phyloP scores from a whole-genome alignment of 1,140 invertebrate genomes.

The Sweltsa coloradensis region DNA sequence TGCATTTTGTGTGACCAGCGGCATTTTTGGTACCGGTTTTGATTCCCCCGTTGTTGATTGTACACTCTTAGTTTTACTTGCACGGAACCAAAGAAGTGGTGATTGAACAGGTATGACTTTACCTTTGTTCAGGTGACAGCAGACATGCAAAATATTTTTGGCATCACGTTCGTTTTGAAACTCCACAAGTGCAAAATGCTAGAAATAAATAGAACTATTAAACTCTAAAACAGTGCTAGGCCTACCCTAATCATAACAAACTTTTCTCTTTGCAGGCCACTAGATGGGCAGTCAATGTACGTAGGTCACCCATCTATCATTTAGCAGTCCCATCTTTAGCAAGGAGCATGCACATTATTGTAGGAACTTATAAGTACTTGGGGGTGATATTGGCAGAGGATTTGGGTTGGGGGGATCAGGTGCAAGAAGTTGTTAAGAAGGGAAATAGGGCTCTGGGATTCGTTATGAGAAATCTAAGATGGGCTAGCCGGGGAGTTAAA shows the following conservation, averaged over 20 bases:
- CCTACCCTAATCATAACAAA: not conserved
- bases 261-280: not conserved
- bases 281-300: not conserved
- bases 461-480: no score
- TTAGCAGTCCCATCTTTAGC: not conserved
- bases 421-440: no score
- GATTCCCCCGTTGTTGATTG: not conserved
- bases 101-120: constrained; percentile 45
- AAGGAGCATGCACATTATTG: not conserved
- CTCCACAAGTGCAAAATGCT: constrained; percentile 58
- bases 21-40: not conserved
- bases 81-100: constrained; percentile 53
- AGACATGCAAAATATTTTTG: constrained; percentile 27
- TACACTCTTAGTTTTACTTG: constrained; percentile 17
- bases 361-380: not conserved
- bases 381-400: no score
- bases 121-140: constrained; percentile 33
- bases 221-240: not conserved
- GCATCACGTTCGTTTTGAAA: constrained; percentile 36
- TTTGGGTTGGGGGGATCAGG: no score
- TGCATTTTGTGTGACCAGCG: not conserved
- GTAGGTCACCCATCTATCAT: not conserved
- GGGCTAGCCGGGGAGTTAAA: no score
- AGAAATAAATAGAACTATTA: constrained; percentile 18
- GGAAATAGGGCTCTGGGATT: no score